Evolutionary conservation across 2,888 invertebrate genomes (phyloP).

Genomic region (Aproaerema taeniolella): DNA sequence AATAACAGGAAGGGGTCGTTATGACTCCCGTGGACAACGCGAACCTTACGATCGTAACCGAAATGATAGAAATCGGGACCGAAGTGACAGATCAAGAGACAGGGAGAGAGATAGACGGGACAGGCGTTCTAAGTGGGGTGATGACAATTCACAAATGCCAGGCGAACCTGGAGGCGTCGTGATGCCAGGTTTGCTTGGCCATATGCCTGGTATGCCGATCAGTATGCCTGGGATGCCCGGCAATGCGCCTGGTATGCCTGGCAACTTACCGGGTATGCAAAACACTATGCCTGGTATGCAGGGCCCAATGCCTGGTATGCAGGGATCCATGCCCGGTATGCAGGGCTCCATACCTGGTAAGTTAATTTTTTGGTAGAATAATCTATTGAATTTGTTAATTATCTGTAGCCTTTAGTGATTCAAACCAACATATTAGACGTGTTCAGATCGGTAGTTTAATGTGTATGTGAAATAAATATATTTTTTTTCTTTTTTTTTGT

Average conservation of each 20-base stretch:
- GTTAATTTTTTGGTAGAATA: no score
- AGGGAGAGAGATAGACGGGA: constrained; percentile 23
- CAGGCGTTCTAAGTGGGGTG: constrained; percentile 35
- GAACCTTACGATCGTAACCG: constrained; percentile 13
- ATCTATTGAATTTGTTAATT: no score
- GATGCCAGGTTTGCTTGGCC: constrained; percentile 31
- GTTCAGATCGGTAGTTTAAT: no score
- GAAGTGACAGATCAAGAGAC: constrained; percentile 2
- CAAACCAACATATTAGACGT: no score
- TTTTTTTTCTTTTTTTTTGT: no score
- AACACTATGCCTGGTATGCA: constrained; percentile 3
- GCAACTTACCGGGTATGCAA: no score
- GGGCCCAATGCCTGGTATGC: not conserved
- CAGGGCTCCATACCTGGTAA: no score
- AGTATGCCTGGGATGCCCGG: not conserved
- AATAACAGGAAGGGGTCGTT: constrained; percentile 27
- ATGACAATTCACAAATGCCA: constrained; percentile 20
- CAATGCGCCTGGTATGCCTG: not conserved
- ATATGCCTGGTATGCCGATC: not conserved
- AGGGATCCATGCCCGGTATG: not conserved
- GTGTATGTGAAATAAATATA: no score
- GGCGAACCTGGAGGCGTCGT: constrained; percentile 26
- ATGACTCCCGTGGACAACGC: no score
- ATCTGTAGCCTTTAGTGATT: no score
- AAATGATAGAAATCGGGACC: constrained; percentile 21